Percentiles rank a stretch among this genome's conserved stretches.
phyloP scores from a whole-genome alignment of 2,113 vertebrate genomes.

The Ictalurus furcatus region DNA sequence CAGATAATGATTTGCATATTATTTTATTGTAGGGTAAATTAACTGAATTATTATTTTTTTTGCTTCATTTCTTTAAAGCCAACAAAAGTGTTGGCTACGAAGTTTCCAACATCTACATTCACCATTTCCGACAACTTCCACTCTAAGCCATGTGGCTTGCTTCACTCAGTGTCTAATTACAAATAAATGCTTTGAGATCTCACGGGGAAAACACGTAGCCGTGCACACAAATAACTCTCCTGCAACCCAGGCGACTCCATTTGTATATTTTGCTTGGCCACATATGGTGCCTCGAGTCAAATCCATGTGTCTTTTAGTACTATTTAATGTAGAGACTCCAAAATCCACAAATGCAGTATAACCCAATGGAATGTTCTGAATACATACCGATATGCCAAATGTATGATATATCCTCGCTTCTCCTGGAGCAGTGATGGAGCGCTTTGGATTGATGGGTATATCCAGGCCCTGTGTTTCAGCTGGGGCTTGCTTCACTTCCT shows the following conservation, averaged over 20 bases:
- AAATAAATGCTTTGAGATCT: constrained; percentile 48
- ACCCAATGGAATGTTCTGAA: constrained; percentile 80
- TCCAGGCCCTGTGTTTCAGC: constrained; percentile 82
- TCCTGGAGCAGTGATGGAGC: constrained; percentile 85
- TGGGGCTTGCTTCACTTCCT: constrained; percentile 80
- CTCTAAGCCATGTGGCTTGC: not conserved
- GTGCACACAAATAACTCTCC: constrained; percentile 84
- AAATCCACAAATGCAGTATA: constrained; percentile 85
- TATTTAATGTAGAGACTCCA: constrained; percentile 84
- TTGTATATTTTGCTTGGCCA: constrained; percentile 89
- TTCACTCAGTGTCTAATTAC: constrained; percentile 37
- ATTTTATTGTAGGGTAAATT: not conserved
- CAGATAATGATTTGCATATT: not conserved
- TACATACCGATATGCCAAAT: constrained; percentile 74
- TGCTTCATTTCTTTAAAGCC: not conserved
- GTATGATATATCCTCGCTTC: constrained; percentile 79
- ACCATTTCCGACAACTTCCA: constrained; percentile 14
- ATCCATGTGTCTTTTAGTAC: constrained; percentile 82
- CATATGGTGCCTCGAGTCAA: constrained; percentile 69
- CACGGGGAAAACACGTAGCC: constrained; percentile 70
- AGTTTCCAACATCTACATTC: constrained; percentile 16
- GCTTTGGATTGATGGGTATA: constrained; percentile 85
- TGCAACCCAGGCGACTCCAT: constrained; percentile 79
- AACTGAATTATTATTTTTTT: not conserved
- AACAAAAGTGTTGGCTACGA: constrained; percentile 11